A percentile compares a stretch with the other conserved stretches of the same genome.
phyloP scores from a whole-genome alignment of 2,113 vertebrate species.

The Sturnus vulgaris region DNA sequence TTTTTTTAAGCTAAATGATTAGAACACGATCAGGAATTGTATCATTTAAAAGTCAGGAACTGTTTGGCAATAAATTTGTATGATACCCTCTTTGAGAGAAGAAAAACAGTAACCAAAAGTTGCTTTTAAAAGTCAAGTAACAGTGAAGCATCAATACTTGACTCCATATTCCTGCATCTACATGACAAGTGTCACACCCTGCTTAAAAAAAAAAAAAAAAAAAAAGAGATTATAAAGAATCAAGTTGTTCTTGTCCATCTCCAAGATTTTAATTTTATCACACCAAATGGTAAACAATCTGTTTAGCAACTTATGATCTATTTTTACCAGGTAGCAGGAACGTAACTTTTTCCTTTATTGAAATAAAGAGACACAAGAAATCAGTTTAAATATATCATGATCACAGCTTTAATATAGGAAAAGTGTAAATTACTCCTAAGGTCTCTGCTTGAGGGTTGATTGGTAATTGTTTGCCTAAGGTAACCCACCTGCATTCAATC shows the following conservation, averaged over 20 bases:
- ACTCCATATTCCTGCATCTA: neutral
- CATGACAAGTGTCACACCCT: neutral
- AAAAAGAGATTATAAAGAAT: neutral
- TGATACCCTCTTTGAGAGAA: neutral
- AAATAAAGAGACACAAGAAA: neutral
- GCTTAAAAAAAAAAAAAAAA: neutral
- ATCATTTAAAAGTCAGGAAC: neutral
- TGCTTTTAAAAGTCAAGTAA: neutral
- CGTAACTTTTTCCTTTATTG: neutral
- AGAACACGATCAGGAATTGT: neutral
- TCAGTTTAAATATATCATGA: neutral
- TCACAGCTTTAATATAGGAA: neutral
- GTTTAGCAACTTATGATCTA: slow-evolving; percentile 46
- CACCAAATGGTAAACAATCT: slow-evolving; percentile 66
- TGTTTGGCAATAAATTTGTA: neutral
- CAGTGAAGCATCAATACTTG: neutral
- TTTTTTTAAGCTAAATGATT: neutral
- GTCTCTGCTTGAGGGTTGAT: neutral
- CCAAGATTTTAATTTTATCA: slow-evolving; percentile 47
- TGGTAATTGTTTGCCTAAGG: neutral
- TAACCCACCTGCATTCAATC: neutral
- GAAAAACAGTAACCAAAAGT: neutral
- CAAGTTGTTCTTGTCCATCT: slow-evolving; percentile 51
- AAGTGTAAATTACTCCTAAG: neutral
- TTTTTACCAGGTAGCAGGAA: slow-evolving; percentile 52